Base-by-base conservation (phyloP, 2,797 vertebrate species). In the Cyclopterus lumpus region DNA sequence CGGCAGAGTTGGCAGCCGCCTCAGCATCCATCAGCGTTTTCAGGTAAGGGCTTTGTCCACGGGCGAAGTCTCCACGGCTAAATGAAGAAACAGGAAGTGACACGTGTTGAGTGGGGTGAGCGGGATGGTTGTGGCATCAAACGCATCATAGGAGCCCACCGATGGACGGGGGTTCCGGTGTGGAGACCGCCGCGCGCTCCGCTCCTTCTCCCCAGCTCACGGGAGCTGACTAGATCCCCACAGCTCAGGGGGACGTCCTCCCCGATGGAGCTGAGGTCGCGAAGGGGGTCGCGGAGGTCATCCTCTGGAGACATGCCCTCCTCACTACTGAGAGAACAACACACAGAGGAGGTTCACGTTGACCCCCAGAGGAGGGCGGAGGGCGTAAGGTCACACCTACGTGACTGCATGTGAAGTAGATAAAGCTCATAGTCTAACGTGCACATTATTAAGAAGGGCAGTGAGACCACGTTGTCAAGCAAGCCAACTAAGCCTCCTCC, bases 11-110 rank as follows among this genome's bases (percentile, higher is more conserved):
- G 59, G 94, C 84, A 61, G 94, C 93, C 18, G 84, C 74, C 74
- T 96, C 95, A 14, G 94, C 92, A 53, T 95, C 95, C 42, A 88
- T 83, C 64, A 96, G 83, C 15, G 83, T 89, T 88, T 88, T 91
- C 81, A 94, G 86, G 69, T 95, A 82, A 58, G 73, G 63, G 6
- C 51, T 83, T 55, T 84, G 86, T 71, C 82, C 82, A 36, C 66
- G 30, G 3, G 62, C 10, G 22, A 32, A 14, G 11, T 80, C 77
- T 66, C 77, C 79, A 61, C 76, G 75, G 64, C 93, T 92, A 67
- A 86, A 75, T 8, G 10, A 58, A 26, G n/a, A 73, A 58, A 67
- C 6, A 82, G 36, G 11, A 63, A 74, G n/a, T 34, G 15, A 75
- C 59, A 74, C 26, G 1, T 16, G 3, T 48, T 7, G 6, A 1